Percentiles rank a stretch among this genome's conserved stretches.
Evolutionary conservation across 2,888 invertebrate genomes (phyloP).

Genomic region (Biston stratarius): DNA sequence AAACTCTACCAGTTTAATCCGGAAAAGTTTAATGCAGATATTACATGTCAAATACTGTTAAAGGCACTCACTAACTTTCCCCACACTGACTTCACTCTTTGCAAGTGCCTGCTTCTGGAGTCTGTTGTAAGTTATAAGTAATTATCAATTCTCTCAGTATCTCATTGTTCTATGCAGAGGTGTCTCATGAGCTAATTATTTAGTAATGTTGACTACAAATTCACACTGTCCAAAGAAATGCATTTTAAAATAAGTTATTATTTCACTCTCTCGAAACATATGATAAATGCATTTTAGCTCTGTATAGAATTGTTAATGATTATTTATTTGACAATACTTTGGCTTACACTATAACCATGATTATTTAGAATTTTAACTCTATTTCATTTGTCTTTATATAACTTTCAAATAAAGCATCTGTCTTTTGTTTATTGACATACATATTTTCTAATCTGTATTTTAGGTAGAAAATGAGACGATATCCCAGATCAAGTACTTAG

Average conservation of each 20-base stretch:
- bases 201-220: too few species aligned
- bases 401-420: not conserved
- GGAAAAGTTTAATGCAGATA: conserved; percentile 92
- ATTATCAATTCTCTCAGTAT: not conserved
- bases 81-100: conserved; percentile 98
- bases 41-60: conserved; percentile 95
- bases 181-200: too few species aligned
- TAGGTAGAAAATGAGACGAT: conserved; percentile 95
- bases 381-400: not conserved
- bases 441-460: conserved; percentile 48
- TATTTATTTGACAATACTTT: too few species aligned
- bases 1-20: conserved; percentile 99
- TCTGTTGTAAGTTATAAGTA: conserved; percentile 67
- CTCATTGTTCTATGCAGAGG: too few species aligned
- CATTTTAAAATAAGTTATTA: too few species aligned
- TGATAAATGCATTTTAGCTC: too few species aligned
- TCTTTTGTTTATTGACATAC: not conserved
- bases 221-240: too few species aligned
- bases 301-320: too few species aligned
- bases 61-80: conserved; percentile 99
- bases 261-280: too few species aligned
- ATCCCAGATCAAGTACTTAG: conserved; percentile 94
- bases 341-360: not conserved
- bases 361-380: too few species aligned
- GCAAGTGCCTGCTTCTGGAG: conserved; percentile 97